Base-by-base conservation (phyloP, 2,888 invertebrate species). In the Adelognathus sp. region DNA sequence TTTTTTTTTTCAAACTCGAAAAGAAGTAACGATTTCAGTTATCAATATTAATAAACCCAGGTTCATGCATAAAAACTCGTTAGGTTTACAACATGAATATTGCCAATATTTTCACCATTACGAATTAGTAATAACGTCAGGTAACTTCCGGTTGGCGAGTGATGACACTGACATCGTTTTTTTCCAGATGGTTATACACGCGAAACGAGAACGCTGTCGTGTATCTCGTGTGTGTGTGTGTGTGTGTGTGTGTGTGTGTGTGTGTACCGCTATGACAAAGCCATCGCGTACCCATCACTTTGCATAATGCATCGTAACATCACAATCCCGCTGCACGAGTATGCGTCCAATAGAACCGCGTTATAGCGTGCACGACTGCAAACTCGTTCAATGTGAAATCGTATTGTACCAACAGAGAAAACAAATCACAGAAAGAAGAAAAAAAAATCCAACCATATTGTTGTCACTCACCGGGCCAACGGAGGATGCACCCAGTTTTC, bases 221-320 rank as follows among this genome's bases (percentile, higher is more conserved):
- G 54, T 44, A 31, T 36, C 21, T 31, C 44, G 44, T 44, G n/a
- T n/a, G n/a, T n/a, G n/a, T n/a, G n/a, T n/a, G n/a, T n/a, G n/a
- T n/a, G n/a, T n/a, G n/a, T n/a, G n/a, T n/a, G n/a, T n/a, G n/a
- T n/a, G n/a, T n/a, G n/a, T n/a, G n/a, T n/a, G n/a, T n/a, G n/a
- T n/a, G n/a, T 41, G 46, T 31, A 41, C 33, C 39, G 24, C 33
- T 66, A 18, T 39, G 61, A 72, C 76, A 36, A 52, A 58, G 52
- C 44, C n/a, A 63, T 18, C 29, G 29, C 18, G 31, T 44, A 18
- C 11, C 36, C 16, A 29, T 27, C 29, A 29, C 39, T 72, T 72
- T 72, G 33, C 54, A 44, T 63, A 56, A 56, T 63, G 54, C 63
- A 72, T 63, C 63, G 21, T 54, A 72, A 63, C 63, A 72, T 63